Percentiles rank a stretch among this genome's conserved stretches.
These are phyloP conservation scores for Nycticorax nycticorax DNA, from an alignment of 2,113 vertebrate genomes.

Conservation along the genomic window DNA sequence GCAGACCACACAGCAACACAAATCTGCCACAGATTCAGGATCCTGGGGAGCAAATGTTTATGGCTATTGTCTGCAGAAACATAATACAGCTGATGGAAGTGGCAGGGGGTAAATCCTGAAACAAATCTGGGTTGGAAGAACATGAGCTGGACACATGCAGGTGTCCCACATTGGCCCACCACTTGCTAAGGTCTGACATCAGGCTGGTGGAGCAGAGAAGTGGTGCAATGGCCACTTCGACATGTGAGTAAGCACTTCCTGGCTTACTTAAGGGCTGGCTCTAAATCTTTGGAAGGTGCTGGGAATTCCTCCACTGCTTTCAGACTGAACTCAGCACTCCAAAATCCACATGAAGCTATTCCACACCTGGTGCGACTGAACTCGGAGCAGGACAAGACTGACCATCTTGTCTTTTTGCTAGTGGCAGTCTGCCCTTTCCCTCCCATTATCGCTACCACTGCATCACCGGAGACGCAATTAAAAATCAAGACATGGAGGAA, in stretches of 20 bases:
- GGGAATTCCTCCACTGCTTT: background rate
- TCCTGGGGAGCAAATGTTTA: background rate
- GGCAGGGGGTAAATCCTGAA: background rate
- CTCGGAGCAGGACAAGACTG: background rate
- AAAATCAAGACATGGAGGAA: constrained; percentile 6
- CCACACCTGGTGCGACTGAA: background rate
- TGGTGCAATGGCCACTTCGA: background rate
- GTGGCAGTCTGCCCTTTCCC: background rate
- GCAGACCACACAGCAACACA: background rate
- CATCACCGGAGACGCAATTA: background rate
- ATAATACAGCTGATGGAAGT: background rate
- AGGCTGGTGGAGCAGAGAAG: background rate
- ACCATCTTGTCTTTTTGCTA: background rate
- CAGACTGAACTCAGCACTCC: background rate
- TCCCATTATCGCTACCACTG: background rate
- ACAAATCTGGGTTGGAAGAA: background rate
- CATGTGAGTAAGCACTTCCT: background rate
- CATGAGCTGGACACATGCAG: background rate
- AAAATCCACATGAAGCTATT: background rate
- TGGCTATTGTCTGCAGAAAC: background rate
- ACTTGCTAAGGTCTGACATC: background rate
- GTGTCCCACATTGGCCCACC: fast-evolving
- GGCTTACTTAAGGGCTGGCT: background rate
- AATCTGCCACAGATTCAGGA: background rate
- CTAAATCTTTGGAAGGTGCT: background rate